Base-by-base conservation (phyloP, 2,888 invertebrate species). In the Orthonevra nobilis region DNA sequence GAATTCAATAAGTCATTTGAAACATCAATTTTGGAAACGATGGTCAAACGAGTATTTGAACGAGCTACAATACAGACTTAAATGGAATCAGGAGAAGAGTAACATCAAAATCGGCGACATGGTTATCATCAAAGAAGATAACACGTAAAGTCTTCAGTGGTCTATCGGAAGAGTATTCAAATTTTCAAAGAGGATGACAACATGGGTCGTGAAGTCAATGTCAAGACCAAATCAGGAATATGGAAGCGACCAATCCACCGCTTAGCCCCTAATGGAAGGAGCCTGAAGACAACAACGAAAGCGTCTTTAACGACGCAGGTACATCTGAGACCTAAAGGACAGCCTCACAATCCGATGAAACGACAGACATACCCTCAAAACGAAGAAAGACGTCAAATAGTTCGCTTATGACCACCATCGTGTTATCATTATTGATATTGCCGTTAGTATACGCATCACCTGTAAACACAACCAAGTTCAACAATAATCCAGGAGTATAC, bases 111-210 rank as follows among this genome's bases (percentile, higher is more conserved):
- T 38, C 3, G 61, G 56, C 9, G 15, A 9, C 5, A 14, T 64
- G 17, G 46, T 68, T 3, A 12, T 68, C 9, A 20, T 61, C 19
- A 48, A 48, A 3, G 74, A 74, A 20, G 66, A 70, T 12, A 60
- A 70, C 32, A 7, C 34, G 1, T 54, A 63, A 38, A 34, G 58
- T n/a, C 34, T 58, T 12, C 36, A 28, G 36, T 70, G 69, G 63
- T 23, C 56, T 9, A 15, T 58, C 1, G 66, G 61, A 19, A 20
- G 48, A 32, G 26, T 46, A 5, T 23, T 20, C 20, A n/a, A n/a
- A 50, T 61, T n/a, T 10, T 20, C 3, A 20, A 42, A 10, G 15
- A n/a, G 1, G 4, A 46, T 2, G 63, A 61, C 26, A 40, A 38
- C 5, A 10, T 14, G 0, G 50, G 54, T 10, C 30, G 61, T 17